These are phyloP conservation scores for Cydia pomonella DNA, from an alignment of 1,140 invertebrate species.

Conservation along the genomic window DNA sequence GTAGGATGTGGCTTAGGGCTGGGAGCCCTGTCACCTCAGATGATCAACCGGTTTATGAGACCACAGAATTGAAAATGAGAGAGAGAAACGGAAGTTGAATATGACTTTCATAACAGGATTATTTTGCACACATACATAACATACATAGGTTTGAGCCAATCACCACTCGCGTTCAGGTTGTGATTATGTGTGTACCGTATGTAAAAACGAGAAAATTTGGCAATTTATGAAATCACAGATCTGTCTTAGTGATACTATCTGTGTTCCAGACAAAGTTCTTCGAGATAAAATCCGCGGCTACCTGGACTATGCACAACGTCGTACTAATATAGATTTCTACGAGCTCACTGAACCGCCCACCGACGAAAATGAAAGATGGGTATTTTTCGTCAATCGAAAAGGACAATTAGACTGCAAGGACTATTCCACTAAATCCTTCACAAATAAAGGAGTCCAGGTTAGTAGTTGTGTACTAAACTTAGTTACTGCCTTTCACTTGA, in stretches of 20 bases:
- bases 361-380: conserved; percentile 56
- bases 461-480: not conserved
- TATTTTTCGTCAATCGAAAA: conserved; percentile 64
- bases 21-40: too few species aligned
- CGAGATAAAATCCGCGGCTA: conserved; percentile 57
- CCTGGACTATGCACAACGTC: conserved; percentile 44
- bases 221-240: too few species aligned
- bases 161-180: too few species aligned
- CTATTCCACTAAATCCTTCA: conserved; percentile 52
- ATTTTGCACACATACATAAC: too few species aligned
- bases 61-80: too few species aligned
- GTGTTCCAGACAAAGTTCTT: conserved; percentile 58
- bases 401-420: conserved; percentile 53
- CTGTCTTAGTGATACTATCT: not conserved
- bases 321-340: conserved; percentile 52
- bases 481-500: not conserved
- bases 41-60: too few species aligned
- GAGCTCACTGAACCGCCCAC: conserved; percentile 54
- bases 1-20: too few species aligned
- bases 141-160: too few species aligned
- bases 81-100: too few species aligned
- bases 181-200: too few species aligned
- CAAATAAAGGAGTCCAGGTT: conserved; percentile 65
- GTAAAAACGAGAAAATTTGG: too few species aligned
- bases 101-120: too few species aligned